phyloP scores from a whole-genome alignment of 2,113 vertebrate genomes.

The Tricholaema leucomelas region DNA sequence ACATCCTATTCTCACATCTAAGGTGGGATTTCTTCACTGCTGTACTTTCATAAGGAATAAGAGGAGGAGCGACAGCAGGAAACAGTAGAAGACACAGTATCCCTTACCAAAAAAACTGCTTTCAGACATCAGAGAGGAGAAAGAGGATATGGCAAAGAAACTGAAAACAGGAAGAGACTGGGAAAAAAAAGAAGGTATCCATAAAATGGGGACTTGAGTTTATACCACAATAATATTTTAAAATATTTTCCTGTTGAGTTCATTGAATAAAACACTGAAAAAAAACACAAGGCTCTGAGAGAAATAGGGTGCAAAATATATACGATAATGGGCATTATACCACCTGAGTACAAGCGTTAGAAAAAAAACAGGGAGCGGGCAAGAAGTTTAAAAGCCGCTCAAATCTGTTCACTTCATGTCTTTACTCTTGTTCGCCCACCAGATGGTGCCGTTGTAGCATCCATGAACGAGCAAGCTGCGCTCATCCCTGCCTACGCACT shows the following conservation, averaged over 20 bases:
- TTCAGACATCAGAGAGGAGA: neutral
- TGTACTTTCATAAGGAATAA: neutral
- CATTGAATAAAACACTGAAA: neutral
- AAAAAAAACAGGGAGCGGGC: neutral
- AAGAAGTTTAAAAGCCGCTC: neutral
- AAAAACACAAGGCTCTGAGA: neutral
- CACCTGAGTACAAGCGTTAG: neutral
- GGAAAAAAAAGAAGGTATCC: fast-evolving
- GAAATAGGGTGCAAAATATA: neutral
- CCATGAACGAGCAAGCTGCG: neutral
- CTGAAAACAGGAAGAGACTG: neutral
- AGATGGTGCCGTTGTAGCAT: slow-evolving; percentile 59
- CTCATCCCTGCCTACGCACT: fast-evolving
- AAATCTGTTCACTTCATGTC: neutral
- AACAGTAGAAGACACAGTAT: too few relatives aligned
- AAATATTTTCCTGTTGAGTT: neutral
- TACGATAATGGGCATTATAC: neutral
- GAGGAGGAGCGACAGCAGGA: neutral
- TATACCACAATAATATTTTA: neutral
- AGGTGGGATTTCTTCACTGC: neutral
- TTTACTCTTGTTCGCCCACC: neutral
- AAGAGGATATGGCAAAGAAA: neutral
- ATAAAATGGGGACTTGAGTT: neutral
- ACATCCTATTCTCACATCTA: too few relatives aligned
- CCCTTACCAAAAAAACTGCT: neutral